phyloP scores from a whole-genome alignment of 1,140 invertebrate species.

The Armadillidium nasatum region DNA sequence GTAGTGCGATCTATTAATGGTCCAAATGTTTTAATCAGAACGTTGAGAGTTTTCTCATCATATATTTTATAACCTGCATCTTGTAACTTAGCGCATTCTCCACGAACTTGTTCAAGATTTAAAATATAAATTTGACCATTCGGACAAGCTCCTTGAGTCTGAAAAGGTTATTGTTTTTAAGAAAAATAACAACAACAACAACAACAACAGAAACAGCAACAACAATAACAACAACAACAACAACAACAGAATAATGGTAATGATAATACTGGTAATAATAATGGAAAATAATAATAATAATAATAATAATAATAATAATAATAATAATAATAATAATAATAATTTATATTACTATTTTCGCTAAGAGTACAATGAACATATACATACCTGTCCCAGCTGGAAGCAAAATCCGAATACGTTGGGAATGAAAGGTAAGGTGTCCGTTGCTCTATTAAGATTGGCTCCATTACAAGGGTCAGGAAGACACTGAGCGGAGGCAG shows the following conservation, averaged over 20 bases:
- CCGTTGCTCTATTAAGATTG: slow-evolving; percentile 23
- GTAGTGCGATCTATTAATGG: neutral
- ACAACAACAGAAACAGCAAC: no score
- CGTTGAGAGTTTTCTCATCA: neutral
- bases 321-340: no score
- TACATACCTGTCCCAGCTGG: slow-evolving; percentile 30
- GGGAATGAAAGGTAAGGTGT: slow-evolving; percentile 28
- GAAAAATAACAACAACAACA: no score
- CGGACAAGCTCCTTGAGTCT: neutral
- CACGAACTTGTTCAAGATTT: neutral
- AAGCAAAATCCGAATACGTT: slow-evolving; percentile 22
- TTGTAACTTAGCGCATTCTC: neutral
- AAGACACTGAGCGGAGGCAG: slow-evolving; percentile 29
- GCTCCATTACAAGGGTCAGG: slow-evolving; percentile 32
- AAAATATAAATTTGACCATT: neutral
- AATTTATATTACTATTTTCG: no score
- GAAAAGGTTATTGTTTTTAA: neutral
- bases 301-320: no score
- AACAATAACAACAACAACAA: no score
- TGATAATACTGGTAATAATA: no score
- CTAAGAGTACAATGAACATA: no score
- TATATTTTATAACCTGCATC: neutral
- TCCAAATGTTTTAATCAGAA: neutral
- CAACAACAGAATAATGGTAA: no score
- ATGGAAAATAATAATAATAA: no score